Evolutionary conservation across 2,797 vertebrate species (phyloP).

Genomic region (Lagocephalus sceleratus): DNA sequence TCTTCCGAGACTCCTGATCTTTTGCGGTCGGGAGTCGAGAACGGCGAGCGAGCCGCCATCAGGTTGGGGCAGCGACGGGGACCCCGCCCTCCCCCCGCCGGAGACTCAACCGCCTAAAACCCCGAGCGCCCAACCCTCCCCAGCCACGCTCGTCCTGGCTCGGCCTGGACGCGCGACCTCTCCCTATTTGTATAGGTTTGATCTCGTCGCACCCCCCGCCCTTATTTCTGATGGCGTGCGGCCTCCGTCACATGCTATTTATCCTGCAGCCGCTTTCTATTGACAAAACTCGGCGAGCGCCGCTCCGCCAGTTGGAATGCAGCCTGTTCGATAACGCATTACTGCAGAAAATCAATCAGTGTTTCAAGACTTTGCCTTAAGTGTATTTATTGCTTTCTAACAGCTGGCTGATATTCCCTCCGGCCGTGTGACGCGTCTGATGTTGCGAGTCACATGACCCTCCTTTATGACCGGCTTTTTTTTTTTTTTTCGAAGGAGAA

Average conservation of each 20-base stretch:
- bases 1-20: too few species aligned
- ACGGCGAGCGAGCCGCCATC: too few species aligned
- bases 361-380: constrained; percentile 22
- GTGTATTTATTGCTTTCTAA: constrained; percentile 11
- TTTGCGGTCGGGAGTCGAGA: too few species aligned
- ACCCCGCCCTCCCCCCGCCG: too few species aligned
- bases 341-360: constrained; percentile 20
- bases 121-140: too few species aligned
- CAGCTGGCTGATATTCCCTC: not conserved
- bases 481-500: constrained; percentile 29
- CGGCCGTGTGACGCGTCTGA: constrained; percentile 29
- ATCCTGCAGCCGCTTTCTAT: constrained; percentile 53
- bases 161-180: constrained; percentile 5
- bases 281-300: constrained; percentile 57
- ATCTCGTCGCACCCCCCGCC: constrained; percentile 30
- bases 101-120: too few species aligned
- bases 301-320: constrained; percentile 18
- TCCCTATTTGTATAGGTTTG: constrained; percentile 39
- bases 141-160: not conserved
- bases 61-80: too few species aligned
- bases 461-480: constrained; percentile 41
- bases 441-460: constrained; percentile 33
- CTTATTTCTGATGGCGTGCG: constrained; percentile 41
- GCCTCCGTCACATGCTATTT: constrained; percentile 61
- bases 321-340: constrained; percentile 45